Evolutionary conservation across 2,888 invertebrate species (phyloP).

Genomic region (Phengaris alcon): DNA sequence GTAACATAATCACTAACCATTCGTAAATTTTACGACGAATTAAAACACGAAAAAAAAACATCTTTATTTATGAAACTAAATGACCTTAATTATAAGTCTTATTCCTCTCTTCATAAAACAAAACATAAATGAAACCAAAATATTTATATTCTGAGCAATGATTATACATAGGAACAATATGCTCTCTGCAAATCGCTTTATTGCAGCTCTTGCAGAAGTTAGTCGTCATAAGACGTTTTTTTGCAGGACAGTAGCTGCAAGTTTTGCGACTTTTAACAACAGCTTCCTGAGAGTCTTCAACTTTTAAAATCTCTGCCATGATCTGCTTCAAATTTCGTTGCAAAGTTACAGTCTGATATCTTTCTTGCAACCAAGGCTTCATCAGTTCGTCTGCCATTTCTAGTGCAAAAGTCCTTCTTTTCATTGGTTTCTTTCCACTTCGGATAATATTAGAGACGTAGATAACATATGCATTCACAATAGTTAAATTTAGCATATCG

Average conservation of each 20-base stretch:
- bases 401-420: conserved; percentile 24
- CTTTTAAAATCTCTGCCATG: no score
- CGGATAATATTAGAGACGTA: no score
- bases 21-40: background rate
- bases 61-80: background rate
- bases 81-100: background rate
- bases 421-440: conserved; percentile 32
- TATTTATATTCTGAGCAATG: background rate
- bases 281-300: no score
- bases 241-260: no score
- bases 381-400: conserved; percentile 29
- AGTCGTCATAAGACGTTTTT: no score
- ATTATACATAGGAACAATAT: conserved; percentile 35
- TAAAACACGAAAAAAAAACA: background rate
- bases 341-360: conserved; percentile 36
- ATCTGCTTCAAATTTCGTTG: conserved; percentile 34
- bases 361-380: conserved; percentile 34
- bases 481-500: no score
- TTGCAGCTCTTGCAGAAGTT: no score
- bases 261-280: no score
- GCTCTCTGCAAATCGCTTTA: conserved; percentile 35
- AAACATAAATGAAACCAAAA: background rate
- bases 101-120: background rate
- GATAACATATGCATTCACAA: no score
- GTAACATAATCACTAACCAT: no score